These are phyloP conservation scores for Ferrisia virgata DNA, from an alignment of 2,888 invertebrate species.

Conservation along the genomic window DNA sequence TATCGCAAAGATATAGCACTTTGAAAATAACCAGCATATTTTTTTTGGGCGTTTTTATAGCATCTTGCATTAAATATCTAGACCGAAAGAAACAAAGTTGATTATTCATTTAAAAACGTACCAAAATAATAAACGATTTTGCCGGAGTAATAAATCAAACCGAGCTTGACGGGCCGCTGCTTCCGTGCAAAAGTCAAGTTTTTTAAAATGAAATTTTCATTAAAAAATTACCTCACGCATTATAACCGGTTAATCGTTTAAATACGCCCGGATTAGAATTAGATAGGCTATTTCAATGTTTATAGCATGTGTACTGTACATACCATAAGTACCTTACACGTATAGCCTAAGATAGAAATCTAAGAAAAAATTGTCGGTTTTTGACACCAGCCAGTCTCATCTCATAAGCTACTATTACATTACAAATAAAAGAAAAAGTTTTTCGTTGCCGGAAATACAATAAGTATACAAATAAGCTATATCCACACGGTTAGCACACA, in stretches of 20 bases:
- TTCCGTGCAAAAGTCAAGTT: not conserved
- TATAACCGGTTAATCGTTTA: not conserved
- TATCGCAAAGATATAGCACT: too few species aligned
- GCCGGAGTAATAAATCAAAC: not conserved
- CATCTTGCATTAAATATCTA: not conserved
- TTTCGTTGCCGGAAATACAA: not conserved
- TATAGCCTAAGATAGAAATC: not conserved
- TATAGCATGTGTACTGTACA: too few species aligned
- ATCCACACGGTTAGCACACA: not conserved
- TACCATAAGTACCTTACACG: too few species aligned
- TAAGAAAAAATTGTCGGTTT: not conserved
- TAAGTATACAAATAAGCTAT: too few species aligned
- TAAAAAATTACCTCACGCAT: conserved; percentile 10
- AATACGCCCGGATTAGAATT: not conserved
- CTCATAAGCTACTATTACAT: too few species aligned
- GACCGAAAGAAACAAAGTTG: not conserved
- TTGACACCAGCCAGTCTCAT: not conserved
- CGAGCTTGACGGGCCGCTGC: not conserved
- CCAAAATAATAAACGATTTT: not conserved
- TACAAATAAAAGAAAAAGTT: not conserved
- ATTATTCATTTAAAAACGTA: not conserved
- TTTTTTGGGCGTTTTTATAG: not conserved
- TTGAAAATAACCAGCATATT: not conserved
- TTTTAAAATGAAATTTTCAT: not conserved
- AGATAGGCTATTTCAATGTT: too few species aligned